Evolutionary conservation across 2,113 vertebrate genomes (phyloP), one percentile per base, ranked within the genome.

Genomic region (Charina bottae): DNA sequence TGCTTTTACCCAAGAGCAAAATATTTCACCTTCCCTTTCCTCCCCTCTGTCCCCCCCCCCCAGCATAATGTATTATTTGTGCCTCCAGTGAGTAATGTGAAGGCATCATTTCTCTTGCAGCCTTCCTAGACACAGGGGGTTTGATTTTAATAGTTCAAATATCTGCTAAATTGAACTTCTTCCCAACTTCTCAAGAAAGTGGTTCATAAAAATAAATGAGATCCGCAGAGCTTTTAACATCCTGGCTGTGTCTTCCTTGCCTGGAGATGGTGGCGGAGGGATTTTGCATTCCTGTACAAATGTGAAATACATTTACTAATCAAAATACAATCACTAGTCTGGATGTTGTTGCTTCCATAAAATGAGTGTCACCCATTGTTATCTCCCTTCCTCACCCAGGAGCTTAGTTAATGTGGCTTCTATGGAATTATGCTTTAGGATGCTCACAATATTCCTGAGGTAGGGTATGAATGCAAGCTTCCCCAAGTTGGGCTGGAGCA

Each of bases 111-210:
- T 91, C 83, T 55, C 53, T 55, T 2, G 17, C 58, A 23, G 33
- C n/a, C 53, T 83, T 60, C 83, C 46, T 17, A 54, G 46, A 28
- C 21, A 54, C 46, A 64, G 83, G 58, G 12, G n/a, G 46, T 24
- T 6, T 92, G 89, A 92, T 90, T 89, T 85, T 92, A 95, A 93
- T 64, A 78, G 86, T 90, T 87, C 92, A 93, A 93, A 93, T 87
- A 87, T 90, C 64, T 72, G 90, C 93, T 8, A 89, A 95, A 90
- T 6, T 2, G 59, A 89, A 91, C 90, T 90, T 95, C 86, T 89
- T 0, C 6, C 90, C 86, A 92, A n/a, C 37, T 62, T 91, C 46
- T 85, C 9, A 46, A 49, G 88, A 54, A 92, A 55, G 53, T 55
- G 56, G 21, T 9, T 17, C 56, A 85, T 78, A 53, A 55, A 62